phyloP scores from a whole-genome alignment of 2,888 invertebrate genomes.

The Tryphoninae sp. region DNA sequence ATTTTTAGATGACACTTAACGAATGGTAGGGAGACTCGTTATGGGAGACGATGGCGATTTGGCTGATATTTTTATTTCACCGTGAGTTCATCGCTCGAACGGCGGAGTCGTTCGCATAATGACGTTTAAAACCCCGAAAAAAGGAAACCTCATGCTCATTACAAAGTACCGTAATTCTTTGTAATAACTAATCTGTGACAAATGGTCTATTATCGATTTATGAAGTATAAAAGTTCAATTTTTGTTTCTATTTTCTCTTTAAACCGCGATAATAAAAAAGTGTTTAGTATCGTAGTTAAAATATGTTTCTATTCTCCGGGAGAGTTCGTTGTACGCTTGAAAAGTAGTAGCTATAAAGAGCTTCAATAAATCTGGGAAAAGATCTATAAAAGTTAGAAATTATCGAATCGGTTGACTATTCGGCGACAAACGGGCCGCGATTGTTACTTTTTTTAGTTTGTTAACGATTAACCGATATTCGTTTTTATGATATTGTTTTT shows the following conservation, averaged over 20 bases:
- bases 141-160: neutral
- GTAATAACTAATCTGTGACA: neutral
- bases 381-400: too few species aligned
- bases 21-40: neutral
- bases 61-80: neutral
- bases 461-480: constrained; percentile 32
- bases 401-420: too few species aligned
- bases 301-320: neutral
- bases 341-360: too few species aligned
- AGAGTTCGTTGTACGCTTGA: neutral
- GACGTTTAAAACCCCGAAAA: neutral
- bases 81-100: neutral
- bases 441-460: constrained; percentile 17
- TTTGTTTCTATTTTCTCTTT: neutral
- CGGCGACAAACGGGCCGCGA: neutral
- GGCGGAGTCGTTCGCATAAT: neutral
- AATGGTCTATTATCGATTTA: neutral
- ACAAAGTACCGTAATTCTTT: neutral
- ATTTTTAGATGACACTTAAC: neutral
- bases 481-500: neutral
- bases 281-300: neutral
- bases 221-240: neutral
- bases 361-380: too few species aligned
- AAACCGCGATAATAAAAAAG: neutral
- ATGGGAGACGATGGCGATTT: neutral